These are phyloP conservation scores for Festucalex cinctus DNA, from an alignment of 2,113 vertebrate species.

Conservation along the genomic window DNA sequence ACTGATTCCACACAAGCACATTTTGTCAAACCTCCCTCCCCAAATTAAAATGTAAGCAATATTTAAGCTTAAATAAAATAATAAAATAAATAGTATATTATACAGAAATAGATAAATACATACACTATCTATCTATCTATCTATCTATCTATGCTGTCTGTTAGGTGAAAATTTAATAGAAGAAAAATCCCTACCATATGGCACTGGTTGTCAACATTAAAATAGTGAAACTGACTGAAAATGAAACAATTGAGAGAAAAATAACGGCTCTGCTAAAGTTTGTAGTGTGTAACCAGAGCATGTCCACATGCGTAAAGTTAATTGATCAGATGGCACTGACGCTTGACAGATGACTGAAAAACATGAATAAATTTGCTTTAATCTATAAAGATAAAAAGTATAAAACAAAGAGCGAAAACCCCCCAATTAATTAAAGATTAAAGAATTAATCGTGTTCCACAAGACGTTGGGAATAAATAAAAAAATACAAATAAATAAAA, in stretches of 20 bases:
- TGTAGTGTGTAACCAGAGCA: neutral
- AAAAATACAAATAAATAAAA: too few species aligned
- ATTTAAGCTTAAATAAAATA: too few species aligned
- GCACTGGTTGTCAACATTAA: too few species aligned
- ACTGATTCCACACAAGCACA: neutral
- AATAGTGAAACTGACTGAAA: too few species aligned
- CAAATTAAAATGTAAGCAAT: too few species aligned
- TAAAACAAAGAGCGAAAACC: neutral
- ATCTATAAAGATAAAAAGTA: neutral
- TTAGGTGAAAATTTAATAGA: too few species aligned
- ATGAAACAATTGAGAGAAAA: neutral
- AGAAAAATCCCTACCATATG: too few species aligned
- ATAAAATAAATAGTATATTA: neutral
- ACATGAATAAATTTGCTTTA: neutral
- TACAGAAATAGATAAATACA: too few species aligned
- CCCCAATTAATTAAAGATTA: neutral
- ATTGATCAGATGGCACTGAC: too few species aligned
- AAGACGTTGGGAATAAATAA: neutral
- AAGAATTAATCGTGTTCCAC: neutral
- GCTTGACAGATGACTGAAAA: neutral
- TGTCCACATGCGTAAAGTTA: neutral
- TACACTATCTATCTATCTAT: too few species aligned
- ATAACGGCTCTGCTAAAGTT: neutral
- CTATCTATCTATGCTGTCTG: too few species aligned
- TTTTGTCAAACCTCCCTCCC: too few species aligned